Percentiles rank a stretch among this genome's conserved stretches.
Evolutionary conservation across 2,797 vertebrate species (phyloP).

Genomic region (Taeniopygia guttata): DNA sequence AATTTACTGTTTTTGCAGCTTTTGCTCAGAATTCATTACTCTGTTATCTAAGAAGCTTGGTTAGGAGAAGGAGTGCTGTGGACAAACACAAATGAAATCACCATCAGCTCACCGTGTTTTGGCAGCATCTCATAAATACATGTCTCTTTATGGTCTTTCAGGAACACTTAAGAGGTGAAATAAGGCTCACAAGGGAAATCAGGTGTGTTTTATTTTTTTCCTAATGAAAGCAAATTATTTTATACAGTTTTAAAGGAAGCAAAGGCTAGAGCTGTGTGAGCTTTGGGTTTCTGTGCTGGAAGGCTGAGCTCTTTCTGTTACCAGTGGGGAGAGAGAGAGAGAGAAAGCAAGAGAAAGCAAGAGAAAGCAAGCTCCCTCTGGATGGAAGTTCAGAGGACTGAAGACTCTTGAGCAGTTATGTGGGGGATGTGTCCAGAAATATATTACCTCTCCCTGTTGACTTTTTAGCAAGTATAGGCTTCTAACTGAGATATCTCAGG

Average conservation of each 20-base stretch:
- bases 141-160: constrained; percentile 30
- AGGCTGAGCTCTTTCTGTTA: neutral
- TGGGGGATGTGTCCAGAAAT: neutral
- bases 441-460: neutral
- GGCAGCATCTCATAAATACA: constrained; percentile 36
- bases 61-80: constrained; percentile 21
- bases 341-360: neutral
- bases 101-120: neutral
- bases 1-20: constrained; percentile 29
- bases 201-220: neutral
- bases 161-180: neutral
- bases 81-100: constrained; percentile 23
- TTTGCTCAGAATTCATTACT: constrained; percentile 25
- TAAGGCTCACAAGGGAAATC: neutral
- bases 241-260: neutral
- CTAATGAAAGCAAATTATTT: neutral
- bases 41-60: neutral
- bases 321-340: neutral
- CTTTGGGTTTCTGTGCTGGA: neutral
- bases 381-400: neutral
- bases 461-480: neutral
- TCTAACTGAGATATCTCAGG: neutral
- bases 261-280: neutral
- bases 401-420: neutral
- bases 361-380: neutral